Conservation (phyloP, 2,888 invertebrate species). For the Lissocephala sabroskyi region DNA sequence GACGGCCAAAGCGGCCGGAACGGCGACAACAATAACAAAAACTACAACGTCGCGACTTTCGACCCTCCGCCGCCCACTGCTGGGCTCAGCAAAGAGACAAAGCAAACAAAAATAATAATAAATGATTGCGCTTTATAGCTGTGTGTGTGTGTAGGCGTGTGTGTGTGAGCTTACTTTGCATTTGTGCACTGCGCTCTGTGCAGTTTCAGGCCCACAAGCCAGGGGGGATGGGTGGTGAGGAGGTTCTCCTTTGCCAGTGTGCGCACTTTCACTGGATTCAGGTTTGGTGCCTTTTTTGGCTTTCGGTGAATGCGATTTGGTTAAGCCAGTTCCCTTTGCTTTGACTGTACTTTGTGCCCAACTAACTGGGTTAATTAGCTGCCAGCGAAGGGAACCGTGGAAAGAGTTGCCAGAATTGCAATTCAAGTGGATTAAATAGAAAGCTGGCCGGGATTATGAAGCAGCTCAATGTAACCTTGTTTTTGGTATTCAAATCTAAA, state of each 20-base stretch:
- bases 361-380: constrained; percentile 47
- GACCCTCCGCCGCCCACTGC: not conserved
- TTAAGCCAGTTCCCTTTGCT: too few species aligned
- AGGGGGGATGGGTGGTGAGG: too few species aligned
- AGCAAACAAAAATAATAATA: constrained; percentile 58
- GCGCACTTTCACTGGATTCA: constrained; percentile 35
- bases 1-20: too few species aligned
- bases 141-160: constrained; percentile 8
- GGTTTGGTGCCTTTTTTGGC: constrained; percentile 11
- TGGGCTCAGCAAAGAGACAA: constrained; percentile 55
- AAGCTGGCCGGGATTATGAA: too few species aligned
- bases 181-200: constrained; percentile 14
- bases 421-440: too few species aligned
- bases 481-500: too few species aligned
- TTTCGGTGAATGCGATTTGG: too few species aligned
- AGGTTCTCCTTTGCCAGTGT: constrained; percentile 47
- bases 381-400: too few species aligned
- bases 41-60: constrained; percentile 44
- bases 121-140: constrained; percentile 49
- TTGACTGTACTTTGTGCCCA: constrained; percentile 26
- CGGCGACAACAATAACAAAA: not conserved
- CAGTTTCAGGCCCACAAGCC: too few species aligned
- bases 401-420: too few species aligned
- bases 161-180: constrained; percentile 13
- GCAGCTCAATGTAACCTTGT: too few species aligned